Evolutionary conservation across 2,888 invertebrate species (phyloP), one percentile per base, ranked within the genome.

Genomic region (Metacarcinus magister): DNA sequence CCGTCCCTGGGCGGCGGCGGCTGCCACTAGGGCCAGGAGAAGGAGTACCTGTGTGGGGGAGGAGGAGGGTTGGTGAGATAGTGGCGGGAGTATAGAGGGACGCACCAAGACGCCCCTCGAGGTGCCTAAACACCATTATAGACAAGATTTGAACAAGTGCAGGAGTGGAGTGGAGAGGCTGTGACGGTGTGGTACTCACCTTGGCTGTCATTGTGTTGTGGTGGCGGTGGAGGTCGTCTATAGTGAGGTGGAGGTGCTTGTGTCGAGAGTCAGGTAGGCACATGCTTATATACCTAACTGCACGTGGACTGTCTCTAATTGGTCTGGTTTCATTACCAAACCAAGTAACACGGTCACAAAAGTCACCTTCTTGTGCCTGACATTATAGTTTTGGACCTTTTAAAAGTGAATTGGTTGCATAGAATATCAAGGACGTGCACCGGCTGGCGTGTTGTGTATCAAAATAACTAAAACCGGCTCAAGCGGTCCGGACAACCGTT

Each of bases 1-100:
- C 43, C 39, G 32, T 32, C 16, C 39, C 2, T 46, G 28, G 44
- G 91, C 91, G 91, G 39, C 91, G 91, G 87, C 87, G 39, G 39
- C 39, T 32, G 48, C 91, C 44, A 46, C 91, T 10, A 91, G 46
- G 46, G 91, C 46, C 91, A 91, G 91, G 91, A 91, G 91, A 46
- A 91, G 48, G n/a, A 91, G 28, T n/a, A 91, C 46, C 91, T 48
- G 91, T 28, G 48, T 7, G 46, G n/a, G 23, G 91, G 44, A 13
- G 13, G 48, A 28, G 91, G 48, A 91, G 16, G 13, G 39, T 32
- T 32, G 39, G 39, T 87, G 39, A 87, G 39, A 13, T 13, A 87
- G 39, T 32, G 87, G 39, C 39, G 87, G 39, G 87, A 19, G 39
- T 2, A 19, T 32, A 2, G 87, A 39, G 87, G 16, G 87, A 3